These are phyloP conservation scores for Drosophila hamatofila DNA, from an alignment of 2,888 invertebrate species.

Conservation along the genomic window DNA sequence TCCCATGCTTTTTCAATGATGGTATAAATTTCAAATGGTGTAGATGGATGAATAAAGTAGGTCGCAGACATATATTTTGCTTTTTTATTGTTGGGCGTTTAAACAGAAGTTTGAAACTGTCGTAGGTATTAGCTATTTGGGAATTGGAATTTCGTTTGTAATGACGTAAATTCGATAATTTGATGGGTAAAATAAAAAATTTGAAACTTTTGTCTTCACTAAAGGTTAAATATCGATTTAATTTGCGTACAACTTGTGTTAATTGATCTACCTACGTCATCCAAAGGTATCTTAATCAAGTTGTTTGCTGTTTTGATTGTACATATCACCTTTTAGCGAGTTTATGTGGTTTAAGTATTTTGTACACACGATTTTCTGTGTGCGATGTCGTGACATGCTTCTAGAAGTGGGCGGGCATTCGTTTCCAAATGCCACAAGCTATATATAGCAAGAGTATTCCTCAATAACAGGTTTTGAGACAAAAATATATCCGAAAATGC, in stretches of 20 bases:
- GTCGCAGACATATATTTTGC: constrained; percentile 6
- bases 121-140: neutral
- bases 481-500: constrained; percentile 27
- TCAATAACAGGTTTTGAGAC: constrained; percentile 33
- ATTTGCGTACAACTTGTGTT: constrained; percentile 49
- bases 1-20: constrained; percentile 25
- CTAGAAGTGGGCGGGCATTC: constrained; percentile 61
- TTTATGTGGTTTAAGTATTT: constrained; percentile 62
- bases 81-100: neutral
- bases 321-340: constrained; percentile 47
- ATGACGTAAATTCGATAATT: neutral
- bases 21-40: neutral
- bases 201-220: constrained; percentile 23
- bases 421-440: constrained; percentile 23
- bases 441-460: constrained; percentile 47
- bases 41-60: constrained; percentile 10
- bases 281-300: constrained; percentile 50
- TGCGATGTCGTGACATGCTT: constrained; percentile 59
- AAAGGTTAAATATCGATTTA: constrained; percentile 33
- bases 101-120: neutral
- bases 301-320: constrained; percentile 39
- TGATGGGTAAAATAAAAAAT: constrained; percentile 1
- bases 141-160: neutral
- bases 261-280: constrained; percentile 66
- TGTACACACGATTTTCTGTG: constrained; percentile 48